These are phyloP conservation scores for Narcine bancroftii DNA, from an alignment of 2,113 vertebrate species.

Conservation along the genomic window DNA sequence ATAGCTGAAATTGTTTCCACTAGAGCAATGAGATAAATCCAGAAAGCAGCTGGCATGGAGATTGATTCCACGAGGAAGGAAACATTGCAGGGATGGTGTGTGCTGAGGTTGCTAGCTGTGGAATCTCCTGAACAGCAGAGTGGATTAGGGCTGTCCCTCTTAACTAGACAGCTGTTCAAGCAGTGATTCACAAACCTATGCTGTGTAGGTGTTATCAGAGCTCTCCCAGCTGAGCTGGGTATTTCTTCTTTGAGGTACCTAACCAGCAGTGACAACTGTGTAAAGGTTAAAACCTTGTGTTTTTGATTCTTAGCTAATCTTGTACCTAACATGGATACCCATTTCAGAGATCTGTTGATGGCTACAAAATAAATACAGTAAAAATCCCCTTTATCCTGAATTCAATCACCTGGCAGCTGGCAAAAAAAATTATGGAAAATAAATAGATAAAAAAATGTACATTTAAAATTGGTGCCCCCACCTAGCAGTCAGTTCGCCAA, in stretches of 20 bases:
- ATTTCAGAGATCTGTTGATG: neutral
- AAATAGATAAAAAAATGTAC: no score
- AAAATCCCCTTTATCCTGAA: no score
- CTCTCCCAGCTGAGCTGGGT: neutral
- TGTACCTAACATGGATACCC: no score
- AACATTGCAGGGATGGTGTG: neutral
- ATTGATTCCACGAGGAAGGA: neutral
- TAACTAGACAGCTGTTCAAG: conserved; percentile 2
- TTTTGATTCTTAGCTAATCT: no score
- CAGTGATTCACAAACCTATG: neutral
- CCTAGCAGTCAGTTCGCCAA: no score
- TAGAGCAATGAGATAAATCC: conserved; percentile 21
- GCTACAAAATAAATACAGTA: no score
- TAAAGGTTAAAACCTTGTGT: no score
- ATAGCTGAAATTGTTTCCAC: conserved; percentile 26
- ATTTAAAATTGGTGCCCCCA: no score
- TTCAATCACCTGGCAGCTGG: no score
- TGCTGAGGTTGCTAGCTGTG: conserved; percentile 1
- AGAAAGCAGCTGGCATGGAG: conserved; percentile 28
- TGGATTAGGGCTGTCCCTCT: conserved; percentile 6
- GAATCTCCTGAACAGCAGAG: neutral
- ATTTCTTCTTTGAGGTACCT: neutral
- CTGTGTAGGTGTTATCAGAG: neutral
- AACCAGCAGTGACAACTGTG: neutral
- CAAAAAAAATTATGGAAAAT: no score